phyloP scores from a whole-genome alignment of 2,113 vertebrate genomes.

The Saccopteryx leptura region DNA sequence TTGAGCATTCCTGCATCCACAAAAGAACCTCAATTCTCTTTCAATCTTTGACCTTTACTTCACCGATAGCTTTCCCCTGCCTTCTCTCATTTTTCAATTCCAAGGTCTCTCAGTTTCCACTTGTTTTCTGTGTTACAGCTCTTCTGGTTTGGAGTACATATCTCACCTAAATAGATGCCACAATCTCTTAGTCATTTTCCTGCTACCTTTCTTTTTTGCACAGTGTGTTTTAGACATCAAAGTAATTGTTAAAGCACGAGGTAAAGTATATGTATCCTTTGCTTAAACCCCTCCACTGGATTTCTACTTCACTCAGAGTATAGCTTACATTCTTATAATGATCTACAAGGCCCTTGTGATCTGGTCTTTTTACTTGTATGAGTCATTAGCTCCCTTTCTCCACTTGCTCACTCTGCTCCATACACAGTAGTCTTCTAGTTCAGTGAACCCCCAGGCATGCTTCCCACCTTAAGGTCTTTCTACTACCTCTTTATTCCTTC shows the following conservation, averaged over 20 bases:
- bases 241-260: neutral
- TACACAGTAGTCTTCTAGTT: neutral
- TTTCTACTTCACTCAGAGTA: neutral
- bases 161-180: neutral
- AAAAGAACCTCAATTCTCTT: neutral
- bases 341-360: neutral
- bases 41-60: neutral
- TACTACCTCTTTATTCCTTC: neutral
- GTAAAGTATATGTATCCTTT: neutral
- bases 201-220: neutral
- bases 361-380: neutral
- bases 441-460: rapidly evolving
- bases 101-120: neutral
- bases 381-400: neutral
- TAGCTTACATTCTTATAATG: neutral
- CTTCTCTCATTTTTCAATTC: neutral
- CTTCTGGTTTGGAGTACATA: neutral
- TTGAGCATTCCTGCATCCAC: neutral
- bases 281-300: neutral
- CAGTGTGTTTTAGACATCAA: neutral
- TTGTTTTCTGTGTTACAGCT: neutral
- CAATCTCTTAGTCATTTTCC: neutral
- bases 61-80: neutral
- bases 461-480: neutral
- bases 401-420: neutral